Evolutionary conservation across 1,140 invertebrate genomes (phyloP).

Genomic region (Nasonia vitripennis): DNA sequence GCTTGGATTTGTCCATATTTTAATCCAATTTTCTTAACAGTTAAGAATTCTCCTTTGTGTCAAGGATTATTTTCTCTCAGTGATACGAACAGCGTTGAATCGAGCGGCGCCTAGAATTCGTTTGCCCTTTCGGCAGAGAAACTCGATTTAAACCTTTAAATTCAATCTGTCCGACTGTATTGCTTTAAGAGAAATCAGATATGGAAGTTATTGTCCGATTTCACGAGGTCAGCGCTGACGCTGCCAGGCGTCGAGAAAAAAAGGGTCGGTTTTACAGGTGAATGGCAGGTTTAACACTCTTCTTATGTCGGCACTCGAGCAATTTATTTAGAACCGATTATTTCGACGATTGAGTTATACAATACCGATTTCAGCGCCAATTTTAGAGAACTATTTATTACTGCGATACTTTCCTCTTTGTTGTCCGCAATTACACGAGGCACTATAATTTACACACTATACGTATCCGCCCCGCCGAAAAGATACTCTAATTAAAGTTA

Average conservation of each 20-base stretch:
- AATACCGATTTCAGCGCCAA: neutral
- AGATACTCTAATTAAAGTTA: too few relatives aligned
- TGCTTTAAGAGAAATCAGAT: slow-evolving; percentile 36
- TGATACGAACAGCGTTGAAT: neutral
- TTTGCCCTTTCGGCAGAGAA: neutral
- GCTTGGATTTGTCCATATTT: too few relatives aligned
- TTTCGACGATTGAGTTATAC: slow-evolving; percentile 9
- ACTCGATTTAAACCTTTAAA: slow-evolving; percentile 21
- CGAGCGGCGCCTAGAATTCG: slow-evolving; percentile 10
- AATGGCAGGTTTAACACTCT: slow-evolving; percentile 26
- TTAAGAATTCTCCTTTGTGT: too few relatives aligned
- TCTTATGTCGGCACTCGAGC: slow-evolving; percentile 19
- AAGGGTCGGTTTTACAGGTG: slow-evolving; percentile 36
- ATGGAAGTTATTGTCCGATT: slow-evolving; percentile 42
- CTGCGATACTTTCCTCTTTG: neutral
- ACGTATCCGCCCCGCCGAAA: neutral
- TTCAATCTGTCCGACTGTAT: slow-evolving; percentile 36
- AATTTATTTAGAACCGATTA: slow-evolving; percentile 33
- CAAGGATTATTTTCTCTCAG: too few relatives aligned
- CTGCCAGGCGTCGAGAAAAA: neutral
- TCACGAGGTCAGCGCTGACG: slow-evolving; percentile 27
- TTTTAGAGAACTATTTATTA: neutral
- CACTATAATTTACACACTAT: neutral
- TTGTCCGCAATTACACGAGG: neutral
- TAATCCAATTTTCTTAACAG: too few relatives aligned